Percentiles rank a stretch among this genome's conserved stretches.
phyloP scores from a whole-genome alignment of 2,888 invertebrate species.

The Athrips mouffetella region DNA sequence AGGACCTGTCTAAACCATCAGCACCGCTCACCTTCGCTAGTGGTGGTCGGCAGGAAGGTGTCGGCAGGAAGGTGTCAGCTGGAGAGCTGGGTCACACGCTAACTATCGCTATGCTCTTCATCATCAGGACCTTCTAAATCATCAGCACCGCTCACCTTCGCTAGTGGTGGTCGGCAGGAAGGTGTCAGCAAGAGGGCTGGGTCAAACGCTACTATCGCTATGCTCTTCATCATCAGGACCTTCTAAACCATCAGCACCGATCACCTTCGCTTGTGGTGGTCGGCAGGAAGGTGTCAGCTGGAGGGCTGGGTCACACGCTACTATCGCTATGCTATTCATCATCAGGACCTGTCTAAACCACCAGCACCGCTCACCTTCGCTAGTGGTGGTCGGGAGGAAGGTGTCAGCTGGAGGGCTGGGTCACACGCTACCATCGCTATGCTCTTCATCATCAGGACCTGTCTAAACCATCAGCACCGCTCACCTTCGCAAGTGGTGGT shows the following conservation, averaged over 20 bases:
- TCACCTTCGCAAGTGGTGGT: slow-evolving; percentile 85
- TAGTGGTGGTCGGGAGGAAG: slow-evolving; percentile 84
- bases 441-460: too few species aligned
- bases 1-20: too few species aligned
- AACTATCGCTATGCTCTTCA: slow-evolving; percentile 95
- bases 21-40: slow-evolving; percentile 87
- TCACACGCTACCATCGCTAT: slow-evolving; percentile 91
- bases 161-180: too few species aligned
- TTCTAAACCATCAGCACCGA: too few species aligned
- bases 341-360: too few species aligned
- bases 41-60: slow-evolving; percentile 84
- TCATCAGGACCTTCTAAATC: too few species aligned
- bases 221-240: too few species aligned
- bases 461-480: too few species aligned
- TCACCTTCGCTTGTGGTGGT: slow-evolving; percentile 85
- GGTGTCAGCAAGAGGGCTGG: too few species aligned
- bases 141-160: too few species aligned
- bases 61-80: slow-evolving; percentile 85
- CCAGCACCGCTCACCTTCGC: too few species aligned
- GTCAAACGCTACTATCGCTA: too few species aligned
- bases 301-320: slow-evolving; percentile 85
- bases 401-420: slow-evolving; percentile 85
- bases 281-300: slow-evolving; percentile 86
- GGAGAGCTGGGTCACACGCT: slow-evolving; percentile 84
- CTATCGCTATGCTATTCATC: slow-evolving; percentile 94